Conservation (phyloP, 2,113 vertebrate species). For the Tachuris rubrigastra region DNA sequence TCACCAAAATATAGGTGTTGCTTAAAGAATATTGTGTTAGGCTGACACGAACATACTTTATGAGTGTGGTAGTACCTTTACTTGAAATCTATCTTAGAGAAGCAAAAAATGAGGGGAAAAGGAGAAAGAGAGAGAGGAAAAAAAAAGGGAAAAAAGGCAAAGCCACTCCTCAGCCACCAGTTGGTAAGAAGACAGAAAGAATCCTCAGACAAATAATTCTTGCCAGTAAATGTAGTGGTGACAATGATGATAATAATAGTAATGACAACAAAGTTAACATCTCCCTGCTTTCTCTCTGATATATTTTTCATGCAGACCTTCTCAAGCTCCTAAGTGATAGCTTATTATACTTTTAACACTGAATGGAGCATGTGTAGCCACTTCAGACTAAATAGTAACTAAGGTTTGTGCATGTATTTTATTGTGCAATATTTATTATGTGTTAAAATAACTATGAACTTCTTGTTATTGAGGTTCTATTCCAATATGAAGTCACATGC, state of each 20-base stretch:
- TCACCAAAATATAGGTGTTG: rapidly evolving
- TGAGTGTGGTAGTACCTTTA: neutral
- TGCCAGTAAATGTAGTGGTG: neutral
- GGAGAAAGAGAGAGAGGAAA: neutral
- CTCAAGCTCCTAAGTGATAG: neutral
- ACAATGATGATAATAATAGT: neutral
- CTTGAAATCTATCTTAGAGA: neutral
- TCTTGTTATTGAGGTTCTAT: neutral
- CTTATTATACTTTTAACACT: neutral
- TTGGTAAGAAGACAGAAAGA: neutral
- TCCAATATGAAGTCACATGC: neutral
- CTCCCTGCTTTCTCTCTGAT: neutral
- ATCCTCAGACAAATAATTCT: neutral
- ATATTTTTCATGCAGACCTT: neutral
- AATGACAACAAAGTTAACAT: neutral
- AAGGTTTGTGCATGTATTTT: neutral
- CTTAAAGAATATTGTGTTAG: neutral
- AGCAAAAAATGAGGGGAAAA: neutral
- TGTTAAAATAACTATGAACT: neutral
- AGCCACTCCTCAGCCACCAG: neutral
- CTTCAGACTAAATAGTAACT: neutral
- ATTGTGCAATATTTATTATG: neutral
- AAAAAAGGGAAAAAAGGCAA: neutral
- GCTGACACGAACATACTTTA: neutral
- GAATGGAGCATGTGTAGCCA: rapidly evolving